These are phyloP conservation scores for Agriopis aurantiaria DNA, from an alignment of 2,888 invertebrate genomes.

Conservation along the genomic window DNA sequence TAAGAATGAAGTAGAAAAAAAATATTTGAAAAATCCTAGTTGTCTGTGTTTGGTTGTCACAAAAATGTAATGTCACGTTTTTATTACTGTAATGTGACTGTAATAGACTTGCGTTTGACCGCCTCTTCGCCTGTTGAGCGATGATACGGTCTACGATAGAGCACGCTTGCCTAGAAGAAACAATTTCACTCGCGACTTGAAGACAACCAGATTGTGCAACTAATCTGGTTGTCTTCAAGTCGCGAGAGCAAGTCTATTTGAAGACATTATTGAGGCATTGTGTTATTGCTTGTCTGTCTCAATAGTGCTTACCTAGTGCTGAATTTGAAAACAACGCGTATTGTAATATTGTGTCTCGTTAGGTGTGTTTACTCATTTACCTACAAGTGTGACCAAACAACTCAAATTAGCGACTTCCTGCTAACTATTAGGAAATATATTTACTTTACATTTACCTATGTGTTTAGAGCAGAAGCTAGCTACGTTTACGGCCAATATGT, in stretches of 20 bases:
- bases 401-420: conserved; percentile 36
- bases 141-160: no score
- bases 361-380: conserved; percentile 1
- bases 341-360: conserved; percentile 3
- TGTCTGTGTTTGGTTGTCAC: not conserved
- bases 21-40: no score
- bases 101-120: no score
- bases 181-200: no score
- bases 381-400: conserved; percentile 17
- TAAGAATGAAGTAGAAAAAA: not conserved
- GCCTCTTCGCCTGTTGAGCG: no score
- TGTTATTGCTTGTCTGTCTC: no score
- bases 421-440: conserved; percentile 17
- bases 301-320: not conserved
- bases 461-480: not conserved
- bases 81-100: no score
- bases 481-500: not conserved
- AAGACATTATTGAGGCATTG: no score
- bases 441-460: conserved; percentile 13
- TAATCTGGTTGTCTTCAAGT: no score
- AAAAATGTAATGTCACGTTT: not conserved
- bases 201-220: no score
- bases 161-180: no score
- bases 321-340: conserved; percentile 2
- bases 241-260: no score